phyloP scores from a whole-genome alignment of 2,888 invertebrate genomes.

The Fabriciana adippe region DNA sequence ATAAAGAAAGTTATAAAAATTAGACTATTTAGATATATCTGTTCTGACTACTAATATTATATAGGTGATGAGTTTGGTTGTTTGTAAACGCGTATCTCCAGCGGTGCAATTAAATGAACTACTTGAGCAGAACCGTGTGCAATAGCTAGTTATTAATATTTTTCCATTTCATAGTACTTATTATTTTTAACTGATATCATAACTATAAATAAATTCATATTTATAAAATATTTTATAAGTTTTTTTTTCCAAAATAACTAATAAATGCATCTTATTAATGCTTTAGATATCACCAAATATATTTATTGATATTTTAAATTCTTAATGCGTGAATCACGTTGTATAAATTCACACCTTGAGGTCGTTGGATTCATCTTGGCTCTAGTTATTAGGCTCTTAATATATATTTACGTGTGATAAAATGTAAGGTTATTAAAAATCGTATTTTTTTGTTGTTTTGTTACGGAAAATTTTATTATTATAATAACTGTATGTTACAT shows the following conservation, averaged over 20 bases:
- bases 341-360: slow-evolving; percentile 24
- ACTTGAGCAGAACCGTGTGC: no score
- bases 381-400: slow-evolving; percentile 13
- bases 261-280: background rate
- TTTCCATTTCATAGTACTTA: background rate
- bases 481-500: no score
- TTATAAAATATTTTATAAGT: background rate
- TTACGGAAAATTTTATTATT: no score
- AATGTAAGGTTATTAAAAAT: background rate
- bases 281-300: slow-evolving; percentile 11
- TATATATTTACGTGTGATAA: background rate
- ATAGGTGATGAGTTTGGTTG: no score
- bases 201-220: background rate
- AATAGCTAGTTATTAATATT: no score
- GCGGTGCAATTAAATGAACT: no score
- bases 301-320: slow-evolving; percentile 24
- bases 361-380: slow-evolving; percentile 29
- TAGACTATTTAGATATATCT: no score
- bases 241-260: background rate
- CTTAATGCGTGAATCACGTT: slow-evolving; percentile 24
- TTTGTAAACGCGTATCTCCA: no score
- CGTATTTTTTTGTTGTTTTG: no score
- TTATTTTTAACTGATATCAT: no score
- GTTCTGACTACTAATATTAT: no score
- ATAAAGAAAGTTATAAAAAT: background rate